Percentiles rank a stretch among this genome's conserved stretches.
Conservation (phyloP, 2,888 invertebrate species). For the Sicus ferrugineus region DNA sequence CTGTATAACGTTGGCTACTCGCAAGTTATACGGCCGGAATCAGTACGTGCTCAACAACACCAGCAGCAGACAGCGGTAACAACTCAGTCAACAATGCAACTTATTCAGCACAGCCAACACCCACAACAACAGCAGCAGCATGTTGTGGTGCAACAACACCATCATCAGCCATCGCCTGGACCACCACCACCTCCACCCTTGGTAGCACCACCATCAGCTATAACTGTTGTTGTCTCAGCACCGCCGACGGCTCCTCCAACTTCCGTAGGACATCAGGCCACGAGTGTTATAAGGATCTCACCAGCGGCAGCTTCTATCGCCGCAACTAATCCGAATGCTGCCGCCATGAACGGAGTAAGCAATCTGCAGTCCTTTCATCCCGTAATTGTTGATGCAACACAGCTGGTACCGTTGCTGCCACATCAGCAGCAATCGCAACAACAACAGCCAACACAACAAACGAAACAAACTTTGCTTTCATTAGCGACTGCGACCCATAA, state of each 20-base stretch:
- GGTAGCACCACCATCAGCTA: slow-evolving; percentile 31
- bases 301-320: slow-evolving; percentile 69
- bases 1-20: slow-evolving; percentile 59
- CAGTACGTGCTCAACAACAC: slow-evolving; percentile 53
- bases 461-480: slow-evolving; percentile 20
- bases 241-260: slow-evolving; percentile 40
- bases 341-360: slow-evolving; percentile 33
- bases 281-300: slow-evolving; percentile 86
- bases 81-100: slow-evolving; percentile 48
- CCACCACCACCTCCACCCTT: slow-evolving; percentile 42
- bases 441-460: slow-evolving; percentile 46
- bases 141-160: slow-evolving; percentile 8
- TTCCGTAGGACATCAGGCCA: slow-evolving; percentile 71
- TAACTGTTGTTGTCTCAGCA: slow-evolving; percentile 31
- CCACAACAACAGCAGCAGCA: slow-evolving; percentile 37
- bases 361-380: slow-evolving; percentile 66
- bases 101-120: slow-evolving; percentile 5
- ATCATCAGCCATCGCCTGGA: slow-evolving; percentile 38
- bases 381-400: slow-evolving; percentile 83
- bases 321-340: slow-evolving; percentile 32
- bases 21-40: slow-evolving; percentile 57
- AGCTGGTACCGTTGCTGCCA: slow-evolving; percentile 78
- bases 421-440: slow-evolving; percentile 53
- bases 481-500: slow-evolving; percentile 51
- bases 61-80: slow-evolving; percentile 47